phyloP scores from a whole-genome alignment of 1,140 invertebrate species.

The Calosoma granatense region DNA sequence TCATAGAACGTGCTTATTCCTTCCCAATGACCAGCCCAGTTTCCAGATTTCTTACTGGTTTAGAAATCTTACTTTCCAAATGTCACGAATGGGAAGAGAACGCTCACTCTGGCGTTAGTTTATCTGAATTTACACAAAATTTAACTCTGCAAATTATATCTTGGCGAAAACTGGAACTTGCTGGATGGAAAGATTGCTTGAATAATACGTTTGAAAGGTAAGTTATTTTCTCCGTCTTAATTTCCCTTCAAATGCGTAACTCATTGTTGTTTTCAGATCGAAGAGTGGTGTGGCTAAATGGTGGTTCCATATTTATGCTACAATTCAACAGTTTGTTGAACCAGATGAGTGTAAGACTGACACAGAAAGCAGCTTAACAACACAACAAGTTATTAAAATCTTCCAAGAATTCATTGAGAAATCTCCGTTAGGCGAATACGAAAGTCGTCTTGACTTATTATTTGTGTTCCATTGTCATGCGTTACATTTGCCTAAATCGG shows the following conservation, averaged over 20 bases:
- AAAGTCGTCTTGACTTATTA: conserved; percentile 66
- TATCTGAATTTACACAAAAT: conserved; percentile 56
- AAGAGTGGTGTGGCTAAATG: conserved; percentile 60
- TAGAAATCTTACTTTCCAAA: conserved; percentile 79
- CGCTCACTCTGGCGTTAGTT: conserved; percentile 75
- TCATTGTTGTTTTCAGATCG: conserved; percentile 36
- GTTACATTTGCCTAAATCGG: conserved; percentile 38
- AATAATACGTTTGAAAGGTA: conserved; percentile 46
- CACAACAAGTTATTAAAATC: conserved; percentile 38
- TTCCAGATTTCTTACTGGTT: conserved; percentile 78
- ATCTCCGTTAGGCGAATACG: conserved; percentile 74
- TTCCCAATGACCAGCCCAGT: conserved; percentile 74
- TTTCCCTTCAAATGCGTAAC: not conserved
- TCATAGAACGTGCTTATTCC: conserved; percentile 64
- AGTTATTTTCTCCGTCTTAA: conserved; percentile 10
- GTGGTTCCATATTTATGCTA: conserved; percentile 81
- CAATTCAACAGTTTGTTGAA: conserved; percentile 33
- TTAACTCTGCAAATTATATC: conserved; percentile 74
- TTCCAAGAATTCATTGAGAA: conserved; percentile 78
- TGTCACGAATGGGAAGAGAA: conserved; percentile 86
- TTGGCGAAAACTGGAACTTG: conserved; percentile 88
- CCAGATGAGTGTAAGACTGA: conserved; percentile 20
- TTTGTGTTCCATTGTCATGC: conserved; percentile 67
- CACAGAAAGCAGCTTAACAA: conserved; percentile 5
- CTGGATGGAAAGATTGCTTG: conserved; percentile 72